Base-by-base conservation (phyloP, 2,888 invertebrate genomes). In the Lasioglossum oenotherae region DNA sequence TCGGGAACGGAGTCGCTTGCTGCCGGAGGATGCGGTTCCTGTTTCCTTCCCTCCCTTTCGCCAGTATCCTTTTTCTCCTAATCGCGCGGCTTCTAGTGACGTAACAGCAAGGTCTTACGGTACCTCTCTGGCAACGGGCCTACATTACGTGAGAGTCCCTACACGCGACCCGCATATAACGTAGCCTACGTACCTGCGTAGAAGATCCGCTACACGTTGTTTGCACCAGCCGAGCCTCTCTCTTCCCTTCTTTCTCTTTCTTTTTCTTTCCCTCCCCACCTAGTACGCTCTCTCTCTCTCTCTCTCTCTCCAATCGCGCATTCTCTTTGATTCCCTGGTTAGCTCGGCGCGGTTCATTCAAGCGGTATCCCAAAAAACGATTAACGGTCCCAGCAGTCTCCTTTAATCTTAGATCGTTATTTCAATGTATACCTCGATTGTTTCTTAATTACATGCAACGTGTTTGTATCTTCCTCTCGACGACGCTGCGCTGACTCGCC, bases 91-190 rank as follows among this genome's bases (percentile, higher is more conserved):
- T 91, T 85, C 87, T 87, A 87, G 87, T 95, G 94, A 95, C 94
- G 94, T 94, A 94, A 94, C 92, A 80, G 88, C 87, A 89, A 91
- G 92, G 92, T 92, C 93, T 93, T 94, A 93, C 95, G 95, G 95
- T 95, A 95, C 92, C 93, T 94, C 93, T 94, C 93, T 90, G 92
- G 92, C 93, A 94, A 93, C 94, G 94, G 94, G 94, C 94, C 94
- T 93, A 94, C 93, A 94, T 95, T 94, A 94, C 94, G 94, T 94
- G 94, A 94, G 91, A 90, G 82, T 88, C 87, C 90, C 87, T 90
- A 90, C 88, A 91, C 91, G 87, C 90, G 89, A 88, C 88, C 85
- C 90, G 90, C 88, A 90, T 85, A 84, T 84, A 85, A 85, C 84
- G 78, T 85, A 85, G 77, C 74, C 74, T 82, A 82, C 87, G 85